Base-by-base conservation (phyloP, 2,113 vertebrate species). In the Bombycilla garrulus region DNA sequence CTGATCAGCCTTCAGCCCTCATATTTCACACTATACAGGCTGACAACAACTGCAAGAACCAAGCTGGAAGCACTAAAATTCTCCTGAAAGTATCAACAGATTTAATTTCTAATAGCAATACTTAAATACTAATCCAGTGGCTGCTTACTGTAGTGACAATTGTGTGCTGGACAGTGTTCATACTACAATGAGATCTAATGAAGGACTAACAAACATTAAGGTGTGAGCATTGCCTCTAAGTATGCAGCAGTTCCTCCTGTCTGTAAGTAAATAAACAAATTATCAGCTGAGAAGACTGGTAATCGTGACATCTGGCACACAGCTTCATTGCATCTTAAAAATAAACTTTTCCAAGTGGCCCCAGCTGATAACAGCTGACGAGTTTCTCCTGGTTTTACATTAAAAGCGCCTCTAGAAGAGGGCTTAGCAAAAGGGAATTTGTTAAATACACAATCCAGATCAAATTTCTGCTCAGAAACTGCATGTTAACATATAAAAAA, bases 301-400 rank as follows among this genome's bases (percentile, higher is more conserved):
- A 48, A 80, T 47, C 21, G 48, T 38, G 57, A 81, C 45, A 77
- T 42, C 45, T 91, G 77, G 44, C 77, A 92, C 44, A 61, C 5
- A 47, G 62, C 53, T 85, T 76, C 71, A 65, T 57, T 69, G 65
- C 23, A 15, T 79, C 71, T 82, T 64, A 78, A 91, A 96, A 95
- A 62, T 58, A 80, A 92, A 45, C 64, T 61, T 62, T 82, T 81
- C 51, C 57, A 81, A 92, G 65, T 65, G 70, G 86, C 48, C 29
- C 38, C 42, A 86, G 84, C 62, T 96, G 78, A 50, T 88, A 95
- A 87, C 45, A 65, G 57, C 58, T 50, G 18, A 25, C 36, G 35
- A 35, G 36, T 35, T 92, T 82, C 40, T 91, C 84, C 62, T 23
- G 9, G 35, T 54, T 87, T 90, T 80, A 35, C 64, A 70, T 11